phyloP scores from a whole-genome alignment of 2,113 vertebrate species.

The Eptesicus fuscus region DNA sequence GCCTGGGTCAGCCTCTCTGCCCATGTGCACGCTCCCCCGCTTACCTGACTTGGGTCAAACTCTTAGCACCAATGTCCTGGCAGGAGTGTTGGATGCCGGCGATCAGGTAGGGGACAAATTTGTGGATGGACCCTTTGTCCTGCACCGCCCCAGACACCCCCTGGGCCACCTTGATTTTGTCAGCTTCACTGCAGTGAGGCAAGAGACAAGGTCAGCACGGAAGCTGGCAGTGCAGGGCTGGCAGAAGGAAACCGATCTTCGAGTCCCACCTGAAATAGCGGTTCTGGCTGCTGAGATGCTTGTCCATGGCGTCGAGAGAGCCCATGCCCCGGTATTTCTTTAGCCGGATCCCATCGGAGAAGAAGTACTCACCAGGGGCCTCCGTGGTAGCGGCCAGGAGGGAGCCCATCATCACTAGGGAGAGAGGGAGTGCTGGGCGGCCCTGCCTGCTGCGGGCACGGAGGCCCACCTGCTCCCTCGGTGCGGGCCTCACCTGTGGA shows the following conservation, averaged over 20 bases:
- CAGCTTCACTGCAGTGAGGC: slow-evolving; percentile 88
- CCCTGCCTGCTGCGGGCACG: not conserved
- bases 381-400: slow-evolving; percentile 96
- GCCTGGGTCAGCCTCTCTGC: not conserved
- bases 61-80: slow-evolving; percentile 97
- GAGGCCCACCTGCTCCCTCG: not conserved
- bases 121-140: slow-evolving; percentile 99
- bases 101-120: slow-evolving; percentile 96
- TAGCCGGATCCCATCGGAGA: slow-evolving; percentile 96
- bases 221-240: not conserved
- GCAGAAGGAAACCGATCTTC: not conserved
- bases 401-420: slow-evolving; percentile 98
- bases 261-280: slow-evolving; percentile 95
- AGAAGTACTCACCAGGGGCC: slow-evolving; percentile 97
- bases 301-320: slow-evolving; percentile 98
- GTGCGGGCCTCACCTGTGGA: slow-evolving; percentile 89
- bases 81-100: slow-evolving; percentile 97
- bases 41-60: slow-evolving; percentile 95
- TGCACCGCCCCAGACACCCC: slow-evolving; percentile 97
- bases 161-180: slow-evolving; percentile 99
- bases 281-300: slow-evolving; percentile 96
- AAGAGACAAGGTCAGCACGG: not conserved
- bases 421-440: not conserved
- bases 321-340: slow-evolving; percentile 99
- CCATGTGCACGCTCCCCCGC: not conserved